A percentile compares a stretch with the other conserved stretches of the same genome.
Conservation (phyloP, 2,113 vertebrate species). For the Charadrius vociferus region DNA sequence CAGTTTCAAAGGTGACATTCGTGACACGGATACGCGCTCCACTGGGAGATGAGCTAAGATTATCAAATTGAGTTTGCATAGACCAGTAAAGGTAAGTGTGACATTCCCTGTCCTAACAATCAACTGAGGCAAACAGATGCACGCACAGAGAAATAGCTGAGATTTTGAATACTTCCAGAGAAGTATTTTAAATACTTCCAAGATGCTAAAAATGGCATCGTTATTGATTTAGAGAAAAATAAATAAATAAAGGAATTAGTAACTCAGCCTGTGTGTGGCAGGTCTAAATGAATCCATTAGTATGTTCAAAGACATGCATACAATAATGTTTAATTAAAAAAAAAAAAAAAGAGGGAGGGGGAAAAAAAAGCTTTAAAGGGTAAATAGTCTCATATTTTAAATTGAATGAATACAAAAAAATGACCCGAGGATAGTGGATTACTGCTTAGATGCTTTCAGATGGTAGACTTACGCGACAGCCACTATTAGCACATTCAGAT, state of each 20-base stretch:
- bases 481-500: constrained; percentile 26
- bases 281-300: constrained; percentile 58
- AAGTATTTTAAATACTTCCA: too few species aligned
- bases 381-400: constrained; percentile 48
- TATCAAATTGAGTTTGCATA: constrained; percentile 18
- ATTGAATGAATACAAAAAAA: constrained; percentile 43
- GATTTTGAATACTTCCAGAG: not conserved
- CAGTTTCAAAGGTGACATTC: constrained; percentile 50
- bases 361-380: not conserved
- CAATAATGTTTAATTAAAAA: constrained; percentile 64
- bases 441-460: constrained; percentile 25
- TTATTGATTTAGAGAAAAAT: constrained; percentile 16
- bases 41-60: constrained; percentile 19
- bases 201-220: not conserved
- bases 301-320: constrained; percentile 42
- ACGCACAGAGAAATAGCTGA: not conserved
- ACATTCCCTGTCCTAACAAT: constrained; percentile 25
- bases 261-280: not conserved
- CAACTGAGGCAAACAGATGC: constrained; percentile 24
- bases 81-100: not conserved
- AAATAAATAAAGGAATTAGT: constrained; percentile 24
- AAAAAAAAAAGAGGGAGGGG: fast-evolving
- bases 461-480: not conserved
- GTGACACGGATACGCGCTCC: not conserved
- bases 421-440: constrained; percentile 10